Percentiles rank a stretch among this genome's conserved stretches.
Evolutionary conservation across 2,113 vertebrate genomes (phyloP).

Genomic region (Symphodus melops): DNA sequence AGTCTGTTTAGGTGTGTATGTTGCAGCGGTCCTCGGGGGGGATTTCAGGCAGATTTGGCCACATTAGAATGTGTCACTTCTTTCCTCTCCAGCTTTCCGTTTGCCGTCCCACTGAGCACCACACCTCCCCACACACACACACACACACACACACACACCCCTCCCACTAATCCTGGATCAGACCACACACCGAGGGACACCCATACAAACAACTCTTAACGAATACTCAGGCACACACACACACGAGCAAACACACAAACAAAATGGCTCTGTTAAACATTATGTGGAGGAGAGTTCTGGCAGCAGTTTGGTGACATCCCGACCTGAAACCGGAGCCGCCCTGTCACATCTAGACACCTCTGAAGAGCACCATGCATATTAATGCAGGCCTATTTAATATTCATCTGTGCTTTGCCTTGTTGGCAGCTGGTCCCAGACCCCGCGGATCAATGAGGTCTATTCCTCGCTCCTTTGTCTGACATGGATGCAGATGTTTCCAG

Average conservation of each 20-base stretch:
- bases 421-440: constrained; percentile 76
- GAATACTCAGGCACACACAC: constrained; percentile 17
- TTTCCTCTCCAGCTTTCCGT: constrained; percentile 59
- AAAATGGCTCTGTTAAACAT: constrained; percentile 44
- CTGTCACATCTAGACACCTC: constrained; percentile 68
- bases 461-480: constrained; percentile 75
- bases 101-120: constrained; percentile 56
- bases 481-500: constrained; percentile 81
- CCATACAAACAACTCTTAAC: constrained; percentile 17
- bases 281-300: constrained; percentile 29
- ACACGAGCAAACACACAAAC: constrained; percentile 35
- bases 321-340: constrained; percentile 65
- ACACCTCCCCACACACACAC: constrained; percentile 49
- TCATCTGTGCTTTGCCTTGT: constrained; percentile 72
- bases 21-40: constrained; percentile 55
- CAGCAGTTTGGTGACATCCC: constrained; percentile 61
- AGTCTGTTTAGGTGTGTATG: constrained; percentile 16
- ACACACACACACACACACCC: constrained; percentile 46
- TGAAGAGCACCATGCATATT: constrained; percentile 74
- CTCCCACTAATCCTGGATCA: constrained; percentile 77
- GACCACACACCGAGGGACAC: constrained; percentile 58
- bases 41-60: constrained; percentile 75
- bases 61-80: constrained; percentile 70
- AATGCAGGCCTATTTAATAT: constrained; percentile 76
- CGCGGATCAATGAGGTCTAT: constrained; percentile 72